These are phyloP conservation scores for Peromyscus melanophrys DNA, from an alignment of 2,797 vertebrate species.

Conservation along the genomic window DNA sequence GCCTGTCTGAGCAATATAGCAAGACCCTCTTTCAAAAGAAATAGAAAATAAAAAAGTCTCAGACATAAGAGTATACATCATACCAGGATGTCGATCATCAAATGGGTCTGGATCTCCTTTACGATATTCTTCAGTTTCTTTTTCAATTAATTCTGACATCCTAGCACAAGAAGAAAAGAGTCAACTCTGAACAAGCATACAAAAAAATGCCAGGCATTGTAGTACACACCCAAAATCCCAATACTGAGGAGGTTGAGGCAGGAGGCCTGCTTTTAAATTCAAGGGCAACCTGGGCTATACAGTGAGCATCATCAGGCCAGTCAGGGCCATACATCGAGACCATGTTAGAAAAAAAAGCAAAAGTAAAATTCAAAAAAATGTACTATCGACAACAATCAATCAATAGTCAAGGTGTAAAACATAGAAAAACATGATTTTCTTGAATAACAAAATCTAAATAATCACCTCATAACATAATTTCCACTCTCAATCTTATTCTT, in stretches of 20 bases:
- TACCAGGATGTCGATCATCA: conserved; percentile 99
- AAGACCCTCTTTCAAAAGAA: background rate
- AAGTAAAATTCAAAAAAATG: background rate
- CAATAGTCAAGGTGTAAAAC: conserved; percentile 21
- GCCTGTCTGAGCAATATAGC: background rate
- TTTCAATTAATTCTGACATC: conserved; percentile 98
- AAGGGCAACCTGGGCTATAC: background rate
- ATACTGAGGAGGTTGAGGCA: background rate
- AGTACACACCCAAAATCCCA: background rate
- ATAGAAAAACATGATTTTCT: conserved; percentile 53
- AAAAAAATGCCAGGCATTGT: conserved; percentile 30
- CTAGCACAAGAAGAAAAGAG: conserved; percentile 88
- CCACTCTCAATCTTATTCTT: background rate
- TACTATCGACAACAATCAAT: conserved; percentile 14
- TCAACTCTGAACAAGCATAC: conserved; percentile 65
- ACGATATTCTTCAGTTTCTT: conserved; percentile 99
- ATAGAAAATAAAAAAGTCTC: background rate
- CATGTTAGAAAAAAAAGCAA: background rate
- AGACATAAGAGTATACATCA: conserved; percentile 72
- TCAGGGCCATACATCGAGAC: background rate
- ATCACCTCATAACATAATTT: conserved; percentile 26
- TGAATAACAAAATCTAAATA: conserved; percentile 37
- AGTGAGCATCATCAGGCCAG: background rate
- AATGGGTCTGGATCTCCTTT: conserved; percentile 99
- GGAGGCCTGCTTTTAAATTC: background rate